Evolutionary conservation across 2,113 vertebrate species (phyloP).

Genomic region (Mohoua ochrocephala): DNA sequence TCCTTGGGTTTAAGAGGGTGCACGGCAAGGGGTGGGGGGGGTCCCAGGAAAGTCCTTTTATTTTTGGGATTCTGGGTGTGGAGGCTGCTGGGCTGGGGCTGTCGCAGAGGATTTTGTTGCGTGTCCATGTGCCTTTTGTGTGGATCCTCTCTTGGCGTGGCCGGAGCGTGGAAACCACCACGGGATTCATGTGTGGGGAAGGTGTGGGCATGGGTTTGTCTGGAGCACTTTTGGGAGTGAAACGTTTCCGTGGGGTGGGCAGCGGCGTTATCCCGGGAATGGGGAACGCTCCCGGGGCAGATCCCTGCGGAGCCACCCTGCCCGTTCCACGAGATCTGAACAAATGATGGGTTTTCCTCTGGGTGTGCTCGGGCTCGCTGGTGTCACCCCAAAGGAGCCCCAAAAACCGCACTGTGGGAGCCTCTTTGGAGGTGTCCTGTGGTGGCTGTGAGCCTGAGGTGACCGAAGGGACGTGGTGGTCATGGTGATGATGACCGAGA

Average conservation of each 20-base stretch:
- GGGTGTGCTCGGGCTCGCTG: fast-evolving
- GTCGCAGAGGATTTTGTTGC: background rate
- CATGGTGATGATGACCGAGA: background rate
- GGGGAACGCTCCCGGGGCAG: background rate
- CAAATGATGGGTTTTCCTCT: fast-evolving
- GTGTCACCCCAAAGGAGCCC: background rate
- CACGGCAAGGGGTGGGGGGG: background rate
- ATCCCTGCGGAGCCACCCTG: fast-evolving
- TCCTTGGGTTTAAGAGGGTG: background rate
- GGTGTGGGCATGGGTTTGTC: fast-evolving
- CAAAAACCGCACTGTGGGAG: fast-evolving
- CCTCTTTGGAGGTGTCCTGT: background rate
- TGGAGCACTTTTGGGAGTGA: background rate
- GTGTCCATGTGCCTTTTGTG: background rate
- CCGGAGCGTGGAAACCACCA: background rate
- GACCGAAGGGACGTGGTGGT: background rate
- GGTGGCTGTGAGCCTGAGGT: background rate
- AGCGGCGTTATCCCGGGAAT: fast-evolving
- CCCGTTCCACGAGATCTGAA: fast-evolving
- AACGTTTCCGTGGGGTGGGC: fast-evolving
- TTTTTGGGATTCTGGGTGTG: background rate
- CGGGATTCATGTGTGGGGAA: background rate
- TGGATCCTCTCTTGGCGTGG: background rate
- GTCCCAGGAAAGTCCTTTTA: background rate
- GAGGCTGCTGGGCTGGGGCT: background rate